Conservation (phyloP, 2,888 invertebrate genomes). For the Tinea trinotella region DNA sequence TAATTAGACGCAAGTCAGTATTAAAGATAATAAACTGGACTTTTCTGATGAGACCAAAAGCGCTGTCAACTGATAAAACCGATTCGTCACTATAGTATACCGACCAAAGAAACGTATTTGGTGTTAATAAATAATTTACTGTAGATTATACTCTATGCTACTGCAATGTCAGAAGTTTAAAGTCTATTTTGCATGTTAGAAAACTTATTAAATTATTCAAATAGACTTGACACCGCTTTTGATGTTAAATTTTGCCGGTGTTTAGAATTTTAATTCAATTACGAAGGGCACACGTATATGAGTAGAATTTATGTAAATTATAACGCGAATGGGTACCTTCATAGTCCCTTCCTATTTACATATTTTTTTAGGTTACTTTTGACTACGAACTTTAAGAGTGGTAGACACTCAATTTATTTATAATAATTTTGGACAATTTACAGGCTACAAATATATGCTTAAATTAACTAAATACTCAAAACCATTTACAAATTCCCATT, state of each 20-base stretch:
- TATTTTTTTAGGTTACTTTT: neutral
- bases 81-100: no score
- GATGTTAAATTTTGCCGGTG: constrained; percentile 17
- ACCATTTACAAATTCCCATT: no score
- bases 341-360: neutral
- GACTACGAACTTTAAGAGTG: no score
- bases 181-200: constrained; percentile 6
- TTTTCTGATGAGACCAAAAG: no score
- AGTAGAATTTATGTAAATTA: constrained; percentile 18
- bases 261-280: constrained; percentile 18
- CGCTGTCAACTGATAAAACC: no score
- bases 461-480: no score
- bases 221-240: constrained; percentile 11
- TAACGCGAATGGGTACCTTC: neutral
- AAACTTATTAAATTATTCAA: constrained; percentile 16
- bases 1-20: no score
- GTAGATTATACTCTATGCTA: neutral
- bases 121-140: neutral
- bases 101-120: no score
- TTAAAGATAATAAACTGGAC: no score
- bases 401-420: no score
- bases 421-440: no score
- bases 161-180: neutral
- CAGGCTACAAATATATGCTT: no score
- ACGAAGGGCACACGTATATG: constrained; percentile 3